A percentile compares a stretch with the other conserved stretches of the same genome.
phyloP scores from a whole-genome alignment of 2,113 vertebrate species.

The Melanocharis versteri region DNA sequence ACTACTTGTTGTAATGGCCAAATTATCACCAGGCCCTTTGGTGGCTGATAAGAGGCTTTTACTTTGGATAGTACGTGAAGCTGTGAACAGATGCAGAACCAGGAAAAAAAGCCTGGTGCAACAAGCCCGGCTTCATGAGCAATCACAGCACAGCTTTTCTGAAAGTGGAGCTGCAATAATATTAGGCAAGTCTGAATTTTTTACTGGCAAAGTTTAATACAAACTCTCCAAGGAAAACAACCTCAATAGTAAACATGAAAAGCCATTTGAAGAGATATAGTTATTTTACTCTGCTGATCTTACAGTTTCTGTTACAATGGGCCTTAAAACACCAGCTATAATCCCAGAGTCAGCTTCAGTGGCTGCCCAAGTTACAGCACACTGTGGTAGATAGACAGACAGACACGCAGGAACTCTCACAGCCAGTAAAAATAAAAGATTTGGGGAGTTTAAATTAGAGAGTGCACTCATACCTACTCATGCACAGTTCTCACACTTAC shows the following conservation, averaged over 20 bases:
- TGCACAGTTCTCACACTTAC: neutral
- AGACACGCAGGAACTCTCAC: neutral
- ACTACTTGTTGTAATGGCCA: neutral
- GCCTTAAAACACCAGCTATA: neutral
- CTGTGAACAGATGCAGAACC: neutral
- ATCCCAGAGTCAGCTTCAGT: neutral
- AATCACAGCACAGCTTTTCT: neutral
- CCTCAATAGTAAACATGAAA: neutral
- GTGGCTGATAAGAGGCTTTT: neutral
- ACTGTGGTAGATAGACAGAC: fast-evolving
- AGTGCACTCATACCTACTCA: neutral
- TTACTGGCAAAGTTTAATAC: neutral
- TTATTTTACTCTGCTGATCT: neutral
- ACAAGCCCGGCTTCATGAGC: neutral
- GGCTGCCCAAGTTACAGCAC: neutral
- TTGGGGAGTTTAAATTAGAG: neutral
- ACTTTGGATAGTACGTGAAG: neutral
- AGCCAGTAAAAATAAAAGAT: neutral
- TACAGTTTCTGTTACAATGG: neutral
- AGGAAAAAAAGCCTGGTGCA: neutral
- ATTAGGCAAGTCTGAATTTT: constrained; percentile 1
- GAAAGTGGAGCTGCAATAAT: neutral
- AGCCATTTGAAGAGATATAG: neutral
- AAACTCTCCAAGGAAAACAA: neutral
- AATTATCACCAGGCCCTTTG: neutral